Evolutionary conservation across 1,140 invertebrate genomes (phyloP).

Genomic region (Ridgeia piscesae): DNA sequence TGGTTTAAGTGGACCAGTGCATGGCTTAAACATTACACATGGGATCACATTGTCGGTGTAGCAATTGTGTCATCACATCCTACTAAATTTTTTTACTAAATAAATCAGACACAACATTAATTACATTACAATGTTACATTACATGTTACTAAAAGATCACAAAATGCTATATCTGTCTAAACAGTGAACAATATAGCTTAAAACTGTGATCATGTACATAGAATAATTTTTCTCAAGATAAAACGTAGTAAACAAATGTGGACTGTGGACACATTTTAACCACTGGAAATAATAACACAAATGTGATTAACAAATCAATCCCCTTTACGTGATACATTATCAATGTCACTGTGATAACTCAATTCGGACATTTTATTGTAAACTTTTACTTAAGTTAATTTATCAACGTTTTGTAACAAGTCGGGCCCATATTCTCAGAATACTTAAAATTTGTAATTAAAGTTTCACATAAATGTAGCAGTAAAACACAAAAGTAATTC

Average conservation of each 20-base stretch:
- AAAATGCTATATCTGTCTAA: background rate
- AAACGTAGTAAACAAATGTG: background rate
- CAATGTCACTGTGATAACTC: background rate
- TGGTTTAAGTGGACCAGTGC: background rate
- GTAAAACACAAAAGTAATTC: too few relatives aligned
- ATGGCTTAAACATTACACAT: background rate
- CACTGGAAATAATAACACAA: background rate
- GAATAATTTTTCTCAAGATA: background rate
- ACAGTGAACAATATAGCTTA: background rate
- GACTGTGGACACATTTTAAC: background rate
- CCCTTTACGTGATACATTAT: background rate
- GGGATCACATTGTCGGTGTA: background rate
- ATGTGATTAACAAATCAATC: background rate
- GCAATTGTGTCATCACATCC: background rate
- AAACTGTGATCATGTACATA: background rate
- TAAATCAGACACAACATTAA: background rate
- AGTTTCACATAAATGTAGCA: too few relatives aligned
- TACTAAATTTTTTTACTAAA: background rate
- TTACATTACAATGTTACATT: background rate
- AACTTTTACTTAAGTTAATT: background rate
- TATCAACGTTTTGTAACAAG: background rate
- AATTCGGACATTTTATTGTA: background rate
- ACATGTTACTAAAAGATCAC: background rate
- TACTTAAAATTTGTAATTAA: too few relatives aligned
- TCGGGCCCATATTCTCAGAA: background rate